These are phyloP conservation scores for Gerris lacustris DNA, from an alignment of 2,888 invertebrate species.

Conservation along the genomic window DNA sequence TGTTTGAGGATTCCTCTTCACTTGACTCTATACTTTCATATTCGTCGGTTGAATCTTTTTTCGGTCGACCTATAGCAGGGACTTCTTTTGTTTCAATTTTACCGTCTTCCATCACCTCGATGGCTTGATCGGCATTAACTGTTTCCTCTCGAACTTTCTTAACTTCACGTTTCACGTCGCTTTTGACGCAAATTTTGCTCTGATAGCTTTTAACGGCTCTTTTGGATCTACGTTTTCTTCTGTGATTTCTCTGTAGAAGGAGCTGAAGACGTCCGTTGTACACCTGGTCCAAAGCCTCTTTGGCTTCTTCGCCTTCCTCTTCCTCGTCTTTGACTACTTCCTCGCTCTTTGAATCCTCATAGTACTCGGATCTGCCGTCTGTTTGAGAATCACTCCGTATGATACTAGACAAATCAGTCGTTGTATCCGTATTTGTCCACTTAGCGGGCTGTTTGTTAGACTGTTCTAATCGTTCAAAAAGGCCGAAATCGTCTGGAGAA, in stretches of 20 bases:
- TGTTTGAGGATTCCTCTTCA: neutral
- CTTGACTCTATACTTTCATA: neutral
- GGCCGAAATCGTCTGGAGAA: neutral
- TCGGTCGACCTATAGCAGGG: neutral
- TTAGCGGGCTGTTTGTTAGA: neutral
- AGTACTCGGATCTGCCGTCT: constrained; percentile 12
- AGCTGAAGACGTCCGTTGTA: neutral
- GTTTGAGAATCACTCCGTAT: neutral
- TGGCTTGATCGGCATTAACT: neutral
- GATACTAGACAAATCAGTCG: neutral
- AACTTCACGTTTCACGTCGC: neutral
- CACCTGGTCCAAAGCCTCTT: constrained; percentile 22
- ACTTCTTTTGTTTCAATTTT: constrained; percentile 1
- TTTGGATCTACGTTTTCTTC: constrained; percentile 1
- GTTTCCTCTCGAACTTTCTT: neutral
- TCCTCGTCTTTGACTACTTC: constrained; percentile 32
- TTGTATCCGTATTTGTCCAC: neutral
- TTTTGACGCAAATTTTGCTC: neutral
- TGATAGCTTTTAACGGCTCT: neutral
- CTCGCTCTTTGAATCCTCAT: constrained; percentile 11
- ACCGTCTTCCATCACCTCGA: neutral
- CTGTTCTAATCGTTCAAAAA: neutral
- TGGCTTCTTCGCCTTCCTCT: constrained; percentile 34
- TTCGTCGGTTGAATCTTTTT: neutral
- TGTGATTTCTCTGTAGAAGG: neutral